Evolutionary conservation across 2,113 vertebrate species (phyloP).

Genomic region (Python bivittatus): DNA sequence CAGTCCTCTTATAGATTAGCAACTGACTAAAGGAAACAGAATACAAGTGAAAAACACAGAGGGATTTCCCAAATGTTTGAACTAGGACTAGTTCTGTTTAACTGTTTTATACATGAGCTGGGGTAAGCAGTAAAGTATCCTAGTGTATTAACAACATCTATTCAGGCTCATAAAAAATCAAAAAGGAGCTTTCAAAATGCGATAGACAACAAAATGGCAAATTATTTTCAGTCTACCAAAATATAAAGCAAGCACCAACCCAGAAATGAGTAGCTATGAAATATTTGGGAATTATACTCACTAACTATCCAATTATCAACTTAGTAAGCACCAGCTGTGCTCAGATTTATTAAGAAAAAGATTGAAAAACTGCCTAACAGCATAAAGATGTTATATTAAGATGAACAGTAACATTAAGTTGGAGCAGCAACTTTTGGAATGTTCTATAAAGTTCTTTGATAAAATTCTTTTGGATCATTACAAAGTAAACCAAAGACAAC

Average conservation of each 20-base stretch:
- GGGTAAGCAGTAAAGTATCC: not conserved
- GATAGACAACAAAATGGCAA: not conserved
- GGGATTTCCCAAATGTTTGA: not conserved
- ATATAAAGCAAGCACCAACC: not conserved
- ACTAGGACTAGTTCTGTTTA: not conserved
- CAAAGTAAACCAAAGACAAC: not conserved
- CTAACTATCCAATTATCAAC: not conserved
- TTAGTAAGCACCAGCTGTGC: not conserved
- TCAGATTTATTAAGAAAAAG: not conserved
- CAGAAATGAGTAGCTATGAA: not conserved
- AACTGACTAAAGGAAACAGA: not conserved
- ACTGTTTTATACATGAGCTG: not conserved
- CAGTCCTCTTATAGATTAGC: not conserved
- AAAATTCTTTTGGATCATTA: not conserved
- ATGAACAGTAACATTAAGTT: too few species aligned
- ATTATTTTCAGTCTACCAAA: not conserved
- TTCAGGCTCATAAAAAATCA: not conserved
- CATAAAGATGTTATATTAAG: not conserved
- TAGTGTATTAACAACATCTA: not conserved
- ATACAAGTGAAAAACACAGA: not conserved
- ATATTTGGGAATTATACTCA: not conserved
- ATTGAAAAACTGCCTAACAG: not conserved
- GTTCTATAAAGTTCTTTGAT: not conserved
- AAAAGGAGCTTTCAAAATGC: not conserved
- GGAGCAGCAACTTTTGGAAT: not conserved